Conservation (phyloP, 2,797 vertebrate species). For the Yasuhikotakia modesta region DNA sequence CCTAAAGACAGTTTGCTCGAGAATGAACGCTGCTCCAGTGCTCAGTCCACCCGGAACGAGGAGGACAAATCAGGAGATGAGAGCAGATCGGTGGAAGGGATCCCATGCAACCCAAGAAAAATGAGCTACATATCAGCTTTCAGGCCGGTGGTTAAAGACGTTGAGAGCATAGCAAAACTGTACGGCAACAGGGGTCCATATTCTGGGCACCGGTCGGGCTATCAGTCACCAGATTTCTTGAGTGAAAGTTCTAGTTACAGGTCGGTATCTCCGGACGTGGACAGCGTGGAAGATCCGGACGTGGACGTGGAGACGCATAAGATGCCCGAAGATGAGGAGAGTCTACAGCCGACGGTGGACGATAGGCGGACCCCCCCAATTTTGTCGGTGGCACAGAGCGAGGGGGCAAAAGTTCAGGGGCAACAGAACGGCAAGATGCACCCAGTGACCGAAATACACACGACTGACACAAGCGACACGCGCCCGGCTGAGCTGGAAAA, state of each 20-base stretch:
- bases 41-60: slow-evolving; percentile 78
- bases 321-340: slow-evolving; percentile 85
- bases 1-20: slow-evolving; percentile 78
- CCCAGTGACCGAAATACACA: slow-evolving; percentile 62
- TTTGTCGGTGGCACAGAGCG: slow-evolving; percentile 56
- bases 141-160: slow-evolving; percentile 93
- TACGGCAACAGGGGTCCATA: slow-evolving; percentile 86
- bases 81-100: slow-evolving; percentile 73
- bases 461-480: slow-evolving; percentile 66
- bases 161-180: slow-evolving; percentile 93
- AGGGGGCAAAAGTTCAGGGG: slow-evolving; percentile 65
- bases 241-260: slow-evolving; percentile 94
- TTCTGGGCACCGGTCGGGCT: slow-evolving; percentile 78
- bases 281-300: slow-evolving; percentile 90
- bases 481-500: slow-evolving; percentile 70
- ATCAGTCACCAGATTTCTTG: slow-evolving; percentile 89
- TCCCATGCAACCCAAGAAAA: slow-evolving; percentile 75
- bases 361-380: slow-evolving; percentile 70
- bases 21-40: slow-evolving; percentile 80
- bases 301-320: slow-evolving; percentile 93
- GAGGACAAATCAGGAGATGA: slow-evolving; percentile 83
- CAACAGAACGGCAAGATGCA: slow-evolving; percentile 61
- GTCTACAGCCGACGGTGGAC: slow-evolving; percentile 69
- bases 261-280: slow-evolving; percentile 89
- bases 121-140: slow-evolving; percentile 94